phyloP scores from a whole-genome alignment of 2,113 vertebrate genomes.

The Propithecus coquereli region DNA sequence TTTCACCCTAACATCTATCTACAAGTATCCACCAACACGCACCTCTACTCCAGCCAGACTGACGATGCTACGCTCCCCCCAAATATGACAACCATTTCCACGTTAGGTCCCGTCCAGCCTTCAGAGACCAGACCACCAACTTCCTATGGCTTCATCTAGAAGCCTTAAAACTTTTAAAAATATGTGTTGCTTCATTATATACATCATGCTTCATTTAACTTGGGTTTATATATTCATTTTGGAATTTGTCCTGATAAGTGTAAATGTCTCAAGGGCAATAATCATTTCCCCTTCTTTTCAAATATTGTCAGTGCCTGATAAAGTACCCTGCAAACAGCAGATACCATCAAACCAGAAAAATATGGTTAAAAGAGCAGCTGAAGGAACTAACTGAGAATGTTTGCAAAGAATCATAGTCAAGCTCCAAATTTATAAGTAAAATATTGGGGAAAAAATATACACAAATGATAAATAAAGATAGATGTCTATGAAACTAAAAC shows the following conservation, averaged over 20 bases:
- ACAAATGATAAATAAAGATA: not conserved
- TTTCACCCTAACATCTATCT: not conserved
- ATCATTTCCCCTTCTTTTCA: not conserved
- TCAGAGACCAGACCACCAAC: not conserved
- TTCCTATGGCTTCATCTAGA: not conserved
- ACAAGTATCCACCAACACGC: not conserved
- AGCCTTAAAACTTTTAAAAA: not conserved
- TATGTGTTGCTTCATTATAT: not conserved
- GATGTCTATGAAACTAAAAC: conserved; percentile 6
- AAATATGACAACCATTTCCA: not conserved
- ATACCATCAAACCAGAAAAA: not conserved
- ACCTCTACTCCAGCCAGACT: not conserved
- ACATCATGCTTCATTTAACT: not conserved
- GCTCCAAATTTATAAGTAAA: not conserved
- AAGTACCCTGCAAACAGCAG: not conserved
- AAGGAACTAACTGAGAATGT: not conserved
- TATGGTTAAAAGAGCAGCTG: not conserved
- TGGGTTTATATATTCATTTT: not conserved
- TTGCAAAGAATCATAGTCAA: not conserved
- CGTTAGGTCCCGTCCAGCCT: not conserved
- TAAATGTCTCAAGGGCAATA: not conserved
- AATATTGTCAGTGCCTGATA: not conserved
- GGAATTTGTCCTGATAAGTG: not conserved
- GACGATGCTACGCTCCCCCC: not conserved
- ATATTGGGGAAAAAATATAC: not conserved